These are phyloP conservation scores for Hydrophis major DNA, from an alignment of 2,797 vertebrate genomes.

Conservation along the genomic window DNA sequence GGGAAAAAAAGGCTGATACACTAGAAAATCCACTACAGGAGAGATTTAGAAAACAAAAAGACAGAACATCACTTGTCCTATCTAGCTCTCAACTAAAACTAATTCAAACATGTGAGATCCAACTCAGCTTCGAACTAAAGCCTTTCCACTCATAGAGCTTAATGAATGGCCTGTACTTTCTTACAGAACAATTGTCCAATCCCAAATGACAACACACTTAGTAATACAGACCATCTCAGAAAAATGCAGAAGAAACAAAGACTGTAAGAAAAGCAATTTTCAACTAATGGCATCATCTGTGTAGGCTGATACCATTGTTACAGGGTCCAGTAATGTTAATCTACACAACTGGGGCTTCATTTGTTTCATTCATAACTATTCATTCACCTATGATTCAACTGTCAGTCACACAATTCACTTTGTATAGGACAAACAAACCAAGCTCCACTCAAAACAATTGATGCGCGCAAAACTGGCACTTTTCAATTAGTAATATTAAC, in stretches of 20 bases:
- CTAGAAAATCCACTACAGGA: background rate
- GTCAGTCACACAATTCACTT: background rate
- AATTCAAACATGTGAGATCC: background rate
- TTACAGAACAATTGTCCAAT: background rate
- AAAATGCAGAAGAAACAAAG: background rate
- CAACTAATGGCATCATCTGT: background rate
- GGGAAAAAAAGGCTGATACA: background rate
- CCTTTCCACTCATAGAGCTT: background rate
- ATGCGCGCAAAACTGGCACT: background rate
- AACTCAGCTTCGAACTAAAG: background rate
- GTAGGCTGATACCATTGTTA: background rate
- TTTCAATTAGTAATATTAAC: background rate
- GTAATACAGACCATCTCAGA: background rate
- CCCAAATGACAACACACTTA: background rate
- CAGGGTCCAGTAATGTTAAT: background rate
- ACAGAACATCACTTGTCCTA: background rate
- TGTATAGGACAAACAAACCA: background rate
- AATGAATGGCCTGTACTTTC: background rate
- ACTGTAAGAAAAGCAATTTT: background rate
- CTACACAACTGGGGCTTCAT: background rate
- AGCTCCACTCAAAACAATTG: background rate
- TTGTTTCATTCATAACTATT: background rate
- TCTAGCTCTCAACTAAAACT: background rate
- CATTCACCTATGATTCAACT: background rate
- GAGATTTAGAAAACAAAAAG: background rate